Evolutionary conservation across 2,888 invertebrate species (phyloP), one percentile per base, ranked within the genome.

Genomic region (Agrotis exclamationis): DNA sequence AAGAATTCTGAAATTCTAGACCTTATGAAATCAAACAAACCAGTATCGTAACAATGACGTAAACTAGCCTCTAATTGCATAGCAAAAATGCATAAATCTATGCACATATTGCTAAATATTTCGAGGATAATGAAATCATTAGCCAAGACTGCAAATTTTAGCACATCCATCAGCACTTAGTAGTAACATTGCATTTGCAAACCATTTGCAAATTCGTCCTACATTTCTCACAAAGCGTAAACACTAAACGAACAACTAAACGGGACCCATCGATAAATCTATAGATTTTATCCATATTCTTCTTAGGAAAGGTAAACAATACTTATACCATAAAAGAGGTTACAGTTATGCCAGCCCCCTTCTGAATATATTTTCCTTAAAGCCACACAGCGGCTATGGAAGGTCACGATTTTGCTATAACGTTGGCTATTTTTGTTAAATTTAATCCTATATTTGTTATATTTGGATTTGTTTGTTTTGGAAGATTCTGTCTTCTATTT

Each of bases 261-360:
- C 67, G 70, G 82, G 70, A 74, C 56, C 47, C 64, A 39, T 66
- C 70, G 76, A 85, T 80, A 82, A 76, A 80, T 74, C 73, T 63
- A 51, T 50, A 69, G 82, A 82, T 84, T 83, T 73, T 74, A 73
- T 84, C 73, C 74, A 72, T 83, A 83, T 83, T 64, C 70, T 39
- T 51, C 71, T 80, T 76, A 54, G 53, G 53, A 58, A 68, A 76
- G 65, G 85, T 85, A 86, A 88, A 88, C 87, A 88, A 84, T 88
- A 85, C 87, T 87, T 85, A 85, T 86, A 69, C 93, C 92, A 89
- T 93, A 91, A 91, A 89, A 82, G 91, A 82, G 77, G 75, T 78
- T 86, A 91, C 91, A 85, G 90, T 91, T 93, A 92, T 86, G 86
- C 89, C 79, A 67, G 63, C 77, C 74, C 80, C 89, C 89, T 91